A percentile compares a stretch with the other conserved stretches of the same genome.
Evolutionary conservation across 2,888 invertebrate species (phyloP).

Genomic region (Eudasyphora cyanicolor): DNA sequence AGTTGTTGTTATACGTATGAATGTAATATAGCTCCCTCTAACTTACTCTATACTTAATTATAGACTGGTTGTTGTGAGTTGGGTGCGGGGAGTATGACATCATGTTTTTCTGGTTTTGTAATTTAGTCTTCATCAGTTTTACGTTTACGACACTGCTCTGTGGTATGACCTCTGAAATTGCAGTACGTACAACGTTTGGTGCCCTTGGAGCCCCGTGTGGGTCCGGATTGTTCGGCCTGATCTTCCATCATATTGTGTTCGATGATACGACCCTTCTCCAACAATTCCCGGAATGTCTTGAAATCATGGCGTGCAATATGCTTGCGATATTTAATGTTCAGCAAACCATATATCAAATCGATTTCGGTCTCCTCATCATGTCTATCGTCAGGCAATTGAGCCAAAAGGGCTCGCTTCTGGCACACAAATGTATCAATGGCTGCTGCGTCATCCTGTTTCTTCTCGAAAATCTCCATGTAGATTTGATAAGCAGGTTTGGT

Average conservation of each 20-base stretch:
- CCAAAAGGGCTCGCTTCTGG: conserved; percentile 75
- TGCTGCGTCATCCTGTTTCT: conserved; percentile 66
- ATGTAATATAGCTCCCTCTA: not conserved
- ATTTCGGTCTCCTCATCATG: conserved; percentile 76
- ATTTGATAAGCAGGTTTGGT: conserved; percentile 76
- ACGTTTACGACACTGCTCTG: conserved; percentile 74
- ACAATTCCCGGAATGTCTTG: conserved; percentile 72
- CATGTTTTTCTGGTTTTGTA: not conserved
- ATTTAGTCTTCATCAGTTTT: conserved; percentile 47
- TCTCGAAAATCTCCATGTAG: conserved; percentile 75
- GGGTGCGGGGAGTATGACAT: conserved; percentile 35
- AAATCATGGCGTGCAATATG: conserved; percentile 74
- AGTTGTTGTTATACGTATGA: not conserved
- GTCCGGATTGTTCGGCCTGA: conserved; percentile 59
- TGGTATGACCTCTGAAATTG: conserved; percentile 75
- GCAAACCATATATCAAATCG: conserved; percentile 75
- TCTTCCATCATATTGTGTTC: conserved; percentile 70
- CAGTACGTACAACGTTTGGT: conserved; percentile 75
- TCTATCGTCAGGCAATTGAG: conserved; percentile 75
- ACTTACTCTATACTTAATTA: conserved; percentile 51
- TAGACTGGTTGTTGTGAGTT: conserved; percentile 45
- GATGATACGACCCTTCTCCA: conserved; percentile 74
- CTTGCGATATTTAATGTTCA: conserved; percentile 73
- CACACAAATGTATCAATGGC: conserved; percentile 75
- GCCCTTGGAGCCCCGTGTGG: conserved; percentile 66